Base-by-base conservation (phyloP, 2,797 vertebrate genomes). In the Crenuchus spilurus region DNA sequence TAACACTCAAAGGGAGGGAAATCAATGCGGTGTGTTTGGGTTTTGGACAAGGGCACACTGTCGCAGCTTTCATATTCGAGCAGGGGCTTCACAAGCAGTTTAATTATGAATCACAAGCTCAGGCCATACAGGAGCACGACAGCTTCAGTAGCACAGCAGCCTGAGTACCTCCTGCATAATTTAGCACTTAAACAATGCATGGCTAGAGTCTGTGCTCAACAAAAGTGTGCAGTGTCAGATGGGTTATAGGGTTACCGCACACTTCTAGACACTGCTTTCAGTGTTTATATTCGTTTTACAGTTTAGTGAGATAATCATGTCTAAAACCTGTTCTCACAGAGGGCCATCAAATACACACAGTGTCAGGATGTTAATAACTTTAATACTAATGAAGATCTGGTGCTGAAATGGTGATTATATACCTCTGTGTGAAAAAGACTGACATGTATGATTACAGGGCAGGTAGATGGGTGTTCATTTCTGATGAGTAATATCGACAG, bases 81-180 rank as follows among this genome's bases (percentile, higher is more conserved):
- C 39, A 70, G 67, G 61, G 64, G 70, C 75, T 71, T 77, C 77
- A 77, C 75, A 82, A 80, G 76, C 77, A 80, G 70, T 82, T 82
- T 82, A 82, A 82, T 80, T 80, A 82, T 80, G 67, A 80, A 82
- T 82, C 77, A 82, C 75, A 82, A 66, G 77, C 77, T 66, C 77
- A 68, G 76, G 60, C 75, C 48, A 51, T 82, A 77, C 37, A 77
- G 80, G 67, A 77, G 51, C 68, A 75, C 65, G 75, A 75, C 74
- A 77, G 65, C 49, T 78, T 70, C 58, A 57, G 75, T 63, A 63
- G 41, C 58, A 60, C 64, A 65, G 74, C 72, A 72, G 77, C 69
- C 68, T 77, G 75, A 77, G 73, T 69, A 72, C 68, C 80, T 75
- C 39, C 58, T 82, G 52, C 68, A 82, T 82, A 75, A 80, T 82